Percentiles rank a stretch among this genome's conserved stretches.
Evolutionary conservation across 2,888 invertebrate species (phyloP).

Genomic region (Drosophila maculinotata): DNA sequence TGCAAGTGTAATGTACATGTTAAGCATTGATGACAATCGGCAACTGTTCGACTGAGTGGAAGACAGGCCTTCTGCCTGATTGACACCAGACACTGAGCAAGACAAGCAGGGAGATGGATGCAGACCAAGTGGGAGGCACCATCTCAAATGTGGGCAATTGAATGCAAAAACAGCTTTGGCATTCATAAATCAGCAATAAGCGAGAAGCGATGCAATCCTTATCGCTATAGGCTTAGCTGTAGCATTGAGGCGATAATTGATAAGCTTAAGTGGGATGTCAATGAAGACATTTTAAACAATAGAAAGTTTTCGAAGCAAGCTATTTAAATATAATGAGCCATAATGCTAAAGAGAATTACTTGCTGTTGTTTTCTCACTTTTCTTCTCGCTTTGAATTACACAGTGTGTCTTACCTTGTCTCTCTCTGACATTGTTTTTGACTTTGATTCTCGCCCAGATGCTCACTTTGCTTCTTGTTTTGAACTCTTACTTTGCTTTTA

Average conservation of each 20-base stretch:
- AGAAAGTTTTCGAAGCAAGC: background rate
- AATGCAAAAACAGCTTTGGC: background rate
- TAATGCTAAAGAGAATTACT: too few species aligned
- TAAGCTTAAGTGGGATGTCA: background rate
- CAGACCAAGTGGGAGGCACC: too few species aligned
- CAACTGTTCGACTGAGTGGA: conserved; percentile 8
- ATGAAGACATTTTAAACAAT: background rate
- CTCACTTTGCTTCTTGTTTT: background rate
- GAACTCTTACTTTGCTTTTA: too few species aligned
- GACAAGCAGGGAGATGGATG: background rate
- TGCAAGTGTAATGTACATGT: conserved; percentile 13
- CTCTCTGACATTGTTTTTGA: background rate
- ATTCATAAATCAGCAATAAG: background rate
- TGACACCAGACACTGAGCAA: conserved; percentile 7
- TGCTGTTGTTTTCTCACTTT: too few species aligned
- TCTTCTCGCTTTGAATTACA: background rate
- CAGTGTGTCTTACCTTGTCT: too few species aligned
- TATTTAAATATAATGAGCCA: too few species aligned
- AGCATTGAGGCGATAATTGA: background rate
- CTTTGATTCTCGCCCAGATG: background rate
- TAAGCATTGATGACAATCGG: conserved; percentile 7
- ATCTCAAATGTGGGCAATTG: conserved; percentile 1
- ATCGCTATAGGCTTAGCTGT: too few species aligned
- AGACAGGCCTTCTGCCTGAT: conserved; percentile 7
- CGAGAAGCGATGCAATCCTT: conserved; percentile 2